Conservation (phyloP, 2,113 vertebrate genomes). For the Ornithorhynchus anatinus region DNA sequence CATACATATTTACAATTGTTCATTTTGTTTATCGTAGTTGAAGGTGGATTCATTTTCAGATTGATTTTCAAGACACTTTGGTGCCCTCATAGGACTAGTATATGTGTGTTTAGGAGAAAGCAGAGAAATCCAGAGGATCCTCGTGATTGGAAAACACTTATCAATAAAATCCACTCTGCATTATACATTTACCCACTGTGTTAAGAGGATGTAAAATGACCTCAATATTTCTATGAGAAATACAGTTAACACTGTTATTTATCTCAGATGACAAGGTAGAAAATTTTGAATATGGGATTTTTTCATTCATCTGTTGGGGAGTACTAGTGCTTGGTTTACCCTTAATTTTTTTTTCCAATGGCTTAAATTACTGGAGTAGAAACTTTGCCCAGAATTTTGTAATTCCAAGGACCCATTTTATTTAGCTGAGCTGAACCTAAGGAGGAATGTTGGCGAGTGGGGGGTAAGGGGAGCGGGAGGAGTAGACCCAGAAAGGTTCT, state of each 20-base stretch:
- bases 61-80: conserved; percentile 7
- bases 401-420: neutral
- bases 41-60: conserved; percentile 46
- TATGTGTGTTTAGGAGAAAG: neutral
- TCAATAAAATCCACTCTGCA: neutral
- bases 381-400: neutral
- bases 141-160: neutral
- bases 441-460: neutral
- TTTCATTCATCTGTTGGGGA: neutral
- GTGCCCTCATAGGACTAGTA: neutral
- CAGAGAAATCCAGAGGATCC: neutral
- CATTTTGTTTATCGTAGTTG: conserved; percentile 29
- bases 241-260: conserved; percentile 3
- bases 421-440: neutral
- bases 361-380: too few species aligned
- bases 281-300: neutral
- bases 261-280: neutral
- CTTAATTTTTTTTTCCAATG: neutral
- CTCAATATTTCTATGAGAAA: conserved; percentile 14
- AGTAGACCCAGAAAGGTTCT: too few species aligned
- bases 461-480: too few species aligned
- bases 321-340: neutral
- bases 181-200: neutral
- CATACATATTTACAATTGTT: too few species aligned
- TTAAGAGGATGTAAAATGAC: conserved; percentile 27